Conservation (phyloP, 1,140 invertebrate genomes). For the Cydia fagiglandana region DNA sequence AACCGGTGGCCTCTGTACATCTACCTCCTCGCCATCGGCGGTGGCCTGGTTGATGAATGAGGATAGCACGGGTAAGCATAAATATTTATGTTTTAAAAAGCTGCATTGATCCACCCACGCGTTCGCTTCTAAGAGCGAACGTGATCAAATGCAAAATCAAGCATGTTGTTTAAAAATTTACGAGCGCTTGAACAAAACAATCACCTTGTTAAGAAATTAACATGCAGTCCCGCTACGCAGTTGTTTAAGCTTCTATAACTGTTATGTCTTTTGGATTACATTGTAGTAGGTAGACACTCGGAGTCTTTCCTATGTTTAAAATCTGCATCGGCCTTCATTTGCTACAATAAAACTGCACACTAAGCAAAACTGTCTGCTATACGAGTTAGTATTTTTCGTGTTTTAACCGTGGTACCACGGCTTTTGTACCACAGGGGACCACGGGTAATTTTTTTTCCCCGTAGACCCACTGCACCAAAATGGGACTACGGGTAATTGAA, state of each 20-base stretch:
- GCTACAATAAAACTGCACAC: too few relatives aligned
- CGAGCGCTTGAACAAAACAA: constrained; percentile 16
- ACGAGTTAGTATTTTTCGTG: too few relatives aligned
- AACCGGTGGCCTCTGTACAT: constrained; percentile 59
- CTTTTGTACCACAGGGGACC: too few relatives aligned
- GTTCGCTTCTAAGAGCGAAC: constrained; percentile 25
- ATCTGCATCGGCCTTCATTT: too few relatives aligned
- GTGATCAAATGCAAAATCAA: constrained; percentile 32
- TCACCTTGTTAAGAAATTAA: constrained; percentile 28
- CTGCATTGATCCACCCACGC: not conserved
- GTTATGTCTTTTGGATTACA: constrained; percentile 6
- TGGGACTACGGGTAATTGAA: too few relatives aligned
- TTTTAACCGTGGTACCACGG: too few relatives aligned
- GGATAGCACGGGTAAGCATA: constrained; percentile 66
- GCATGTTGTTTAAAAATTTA: constrained; percentile 23
- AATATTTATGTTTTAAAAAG: not conserved
- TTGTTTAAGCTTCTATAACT: not conserved
- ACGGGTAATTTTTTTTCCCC: too few relatives aligned
- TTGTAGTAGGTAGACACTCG: not conserved
- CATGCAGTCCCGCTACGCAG: not conserved
- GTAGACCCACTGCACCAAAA: too few relatives aligned
- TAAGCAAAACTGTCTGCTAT: too few relatives aligned
- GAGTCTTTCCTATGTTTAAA: not conserved
- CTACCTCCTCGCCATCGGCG: constrained; percentile 67
- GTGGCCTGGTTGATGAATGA: constrained; percentile 78